phyloP scores from a whole-genome alignment of 2,888 invertebrate genomes.

The Phaonia tiefii region DNA sequence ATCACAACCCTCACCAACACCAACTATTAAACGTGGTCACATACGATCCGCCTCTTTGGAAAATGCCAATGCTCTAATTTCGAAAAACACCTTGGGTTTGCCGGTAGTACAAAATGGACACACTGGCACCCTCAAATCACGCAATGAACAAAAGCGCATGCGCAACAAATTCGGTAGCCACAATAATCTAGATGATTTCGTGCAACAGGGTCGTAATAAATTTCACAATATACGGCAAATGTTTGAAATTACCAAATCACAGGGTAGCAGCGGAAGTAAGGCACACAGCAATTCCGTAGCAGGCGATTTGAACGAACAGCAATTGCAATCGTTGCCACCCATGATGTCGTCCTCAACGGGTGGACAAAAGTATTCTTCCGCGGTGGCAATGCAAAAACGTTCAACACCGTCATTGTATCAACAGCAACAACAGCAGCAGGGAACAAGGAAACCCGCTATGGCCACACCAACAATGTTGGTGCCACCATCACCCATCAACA shows the following conservation, averaged over 20 bases:
- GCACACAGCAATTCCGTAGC: slow-evolving; percentile 29
- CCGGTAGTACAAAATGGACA: slow-evolving; percentile 69
- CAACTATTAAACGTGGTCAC: slow-evolving; percentile 76
- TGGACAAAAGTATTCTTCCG: slow-evolving; percentile 32
- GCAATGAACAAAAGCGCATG: slow-evolving; percentile 79
- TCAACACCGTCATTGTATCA: slow-evolving; percentile 42
- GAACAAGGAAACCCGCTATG: slow-evolving; percentile 54
- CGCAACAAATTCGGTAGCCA: slow-evolving; percentile 79
- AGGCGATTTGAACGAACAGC: slow-evolving; percentile 35
- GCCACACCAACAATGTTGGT: slow-evolving; percentile 46
- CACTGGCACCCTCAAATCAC: slow-evolving; percentile 79
- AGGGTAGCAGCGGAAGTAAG: slow-evolving; percentile 47
- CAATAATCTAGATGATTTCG: slow-evolving; percentile 78
- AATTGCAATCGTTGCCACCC: slow-evolving; percentile 59
- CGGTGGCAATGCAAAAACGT: slow-evolving; percentile 47
- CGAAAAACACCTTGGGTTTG: slow-evolving; percentile 76
- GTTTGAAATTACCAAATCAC: slow-evolving; percentile 76
- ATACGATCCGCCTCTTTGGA: slow-evolving; percentile 79
- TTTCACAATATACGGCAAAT: slow-evolving; percentile 80
- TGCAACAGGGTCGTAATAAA: slow-evolving; percentile 76
- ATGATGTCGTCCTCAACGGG: slow-evolving; percentile 52
- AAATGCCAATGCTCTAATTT: slow-evolving; percentile 73
- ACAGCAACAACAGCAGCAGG: not conserved
- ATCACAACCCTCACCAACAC: slow-evolving; percentile 54
- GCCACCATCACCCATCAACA: slow-evolving; percentile 38